A percentile compares a stretch with the other conserved stretches of the same genome.
These are phyloP conservation scores for Synchiropus splendidus DNA, from an alignment of 2,113 vertebrate genomes.

Conservation along the genomic window DNA sequence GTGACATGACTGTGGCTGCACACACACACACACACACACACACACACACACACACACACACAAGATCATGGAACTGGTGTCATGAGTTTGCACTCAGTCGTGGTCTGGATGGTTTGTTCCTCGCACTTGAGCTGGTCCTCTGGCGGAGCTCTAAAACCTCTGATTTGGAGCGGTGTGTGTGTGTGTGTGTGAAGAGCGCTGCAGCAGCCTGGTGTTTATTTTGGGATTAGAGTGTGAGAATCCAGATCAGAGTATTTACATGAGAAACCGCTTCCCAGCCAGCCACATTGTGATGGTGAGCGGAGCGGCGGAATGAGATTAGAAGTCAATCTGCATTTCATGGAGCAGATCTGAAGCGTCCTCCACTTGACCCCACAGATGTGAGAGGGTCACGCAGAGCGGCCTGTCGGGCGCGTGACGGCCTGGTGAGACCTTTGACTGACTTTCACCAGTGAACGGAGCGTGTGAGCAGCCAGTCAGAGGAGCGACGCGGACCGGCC, in stretches of 20 bases:
- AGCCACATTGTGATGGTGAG: conserved; percentile 68
- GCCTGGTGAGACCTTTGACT: conserved; percentile 65
- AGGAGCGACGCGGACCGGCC: too few relatives aligned
- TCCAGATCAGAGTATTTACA: conserved; percentile 51
- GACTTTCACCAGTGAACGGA: conserved; percentile 60
- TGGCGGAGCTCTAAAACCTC: too few relatives aligned
- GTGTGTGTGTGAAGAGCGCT: too few relatives aligned
- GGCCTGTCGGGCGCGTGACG: conserved; percentile 63
- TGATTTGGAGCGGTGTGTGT: too few relatives aligned
- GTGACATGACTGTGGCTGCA: too few relatives aligned
- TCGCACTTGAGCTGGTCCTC: too few relatives aligned
- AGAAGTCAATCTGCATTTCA: conserved; percentile 66
- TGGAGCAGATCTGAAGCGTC: conserved; percentile 58
- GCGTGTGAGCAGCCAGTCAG: too few relatives aligned
- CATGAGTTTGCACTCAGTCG: too few relatives aligned
- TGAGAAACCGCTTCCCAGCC: conserved; percentile 61
- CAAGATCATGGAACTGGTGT: too few relatives aligned
- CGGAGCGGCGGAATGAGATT: conserved; percentile 66
- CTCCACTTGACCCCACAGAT: conserved; percentile 68
- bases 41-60: too few relatives aligned
- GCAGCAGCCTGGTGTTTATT: conserved; percentile 35
- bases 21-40: too few relatives aligned
- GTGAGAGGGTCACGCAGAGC: conserved; percentile 66
- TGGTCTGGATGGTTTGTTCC: too few relatives aligned
- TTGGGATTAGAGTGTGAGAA: conserved; percentile 48